A percentile compares a stretch with the other conserved stretches of the same genome.
phyloP scores from a whole-genome alignment of 2,113 vertebrate species.

The Salvator merianae region DNA sequence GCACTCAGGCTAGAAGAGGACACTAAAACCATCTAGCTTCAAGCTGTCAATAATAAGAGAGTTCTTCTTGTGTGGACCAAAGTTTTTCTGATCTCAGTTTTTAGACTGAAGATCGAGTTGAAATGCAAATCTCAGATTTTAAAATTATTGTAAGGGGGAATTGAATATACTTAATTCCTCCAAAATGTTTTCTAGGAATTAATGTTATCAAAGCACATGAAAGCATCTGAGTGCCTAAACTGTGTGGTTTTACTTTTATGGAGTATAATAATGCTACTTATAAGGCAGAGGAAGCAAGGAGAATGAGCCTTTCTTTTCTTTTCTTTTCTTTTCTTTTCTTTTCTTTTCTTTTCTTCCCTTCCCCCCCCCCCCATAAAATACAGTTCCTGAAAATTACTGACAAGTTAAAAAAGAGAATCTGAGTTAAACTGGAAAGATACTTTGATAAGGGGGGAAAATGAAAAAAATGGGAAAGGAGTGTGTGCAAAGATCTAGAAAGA shows the following conservation, averaged over 20 bases:
- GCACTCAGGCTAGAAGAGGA: neutral
- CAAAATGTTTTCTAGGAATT: constrained; percentile 57
- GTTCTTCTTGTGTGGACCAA: constrained; percentile 40
- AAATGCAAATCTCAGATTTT: constrained; percentile 57
- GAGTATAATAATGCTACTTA: constrained; percentile 37
- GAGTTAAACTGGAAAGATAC: constrained; percentile 42
- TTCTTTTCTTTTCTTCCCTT: constrained; percentile 34
- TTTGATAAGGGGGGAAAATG: constrained; percentile 55
- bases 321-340: constrained; percentile 7
- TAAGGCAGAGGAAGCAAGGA: neutral
- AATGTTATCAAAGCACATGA: constrained; percentile 64
- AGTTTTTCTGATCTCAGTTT: constrained; percentile 43
- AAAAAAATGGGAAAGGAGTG: neutral
- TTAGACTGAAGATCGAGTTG: constrained; percentile 59
- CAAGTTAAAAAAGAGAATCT: constrained; percentile 57
- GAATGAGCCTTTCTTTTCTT: constrained; percentile 16
- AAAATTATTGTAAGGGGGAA: constrained; percentile 47
- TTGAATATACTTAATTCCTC: constrained; percentile 62
- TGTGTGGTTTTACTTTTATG: constrained; percentile 54
- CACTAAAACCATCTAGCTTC: neutral
- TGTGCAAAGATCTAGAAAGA: constrained; percentile 21
- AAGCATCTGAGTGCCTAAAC: constrained; percentile 62
- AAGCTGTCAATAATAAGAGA: neutral
- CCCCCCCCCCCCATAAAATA: no score
- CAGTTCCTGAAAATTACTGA: constrained; percentile 58